Conservation (phyloP, 2,888 invertebrate species). For the Chymomyza fuscimana region DNA sequence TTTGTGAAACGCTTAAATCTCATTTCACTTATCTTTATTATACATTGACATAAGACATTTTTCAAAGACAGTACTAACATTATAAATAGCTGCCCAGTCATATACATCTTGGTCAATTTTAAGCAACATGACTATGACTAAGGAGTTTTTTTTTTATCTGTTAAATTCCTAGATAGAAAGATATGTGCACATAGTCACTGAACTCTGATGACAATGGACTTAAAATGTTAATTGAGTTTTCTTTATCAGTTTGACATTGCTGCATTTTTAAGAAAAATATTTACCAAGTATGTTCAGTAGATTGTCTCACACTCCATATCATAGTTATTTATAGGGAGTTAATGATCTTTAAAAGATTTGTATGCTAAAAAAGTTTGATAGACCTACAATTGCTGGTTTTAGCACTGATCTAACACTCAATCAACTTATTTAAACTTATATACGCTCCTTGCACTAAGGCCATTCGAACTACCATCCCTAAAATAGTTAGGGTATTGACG, state of each 20-base stretch:
- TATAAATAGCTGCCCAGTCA: neutral
- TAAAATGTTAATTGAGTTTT: neutral
- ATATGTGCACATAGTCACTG: neutral
- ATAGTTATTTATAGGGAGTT: neutral
- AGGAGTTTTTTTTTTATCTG: neutral
- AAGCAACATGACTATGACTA: neutral
- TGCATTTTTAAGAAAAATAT: neutral
- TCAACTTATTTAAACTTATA: no score
- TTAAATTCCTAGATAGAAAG: neutral
- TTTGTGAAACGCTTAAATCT: no score
- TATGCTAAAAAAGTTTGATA: no score
- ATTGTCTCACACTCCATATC: neutral
- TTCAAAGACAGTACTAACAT: neutral
- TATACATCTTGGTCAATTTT: neutral
- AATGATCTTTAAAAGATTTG: no score
- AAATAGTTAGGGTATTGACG: no score
- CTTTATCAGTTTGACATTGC: neutral
- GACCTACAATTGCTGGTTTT: no score
- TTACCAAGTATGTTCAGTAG: neutral
- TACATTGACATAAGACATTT: neutral
- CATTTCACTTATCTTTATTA: neutral
- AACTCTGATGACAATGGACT: neutral
- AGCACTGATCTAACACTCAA: no score
- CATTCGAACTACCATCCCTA: no score
- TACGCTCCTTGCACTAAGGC: no score